These are phyloP conservation scores for Halcyon chelicuti DNA, from an alignment of 2,797 vertebrate species.

Conservation along the genomic window DNA sequence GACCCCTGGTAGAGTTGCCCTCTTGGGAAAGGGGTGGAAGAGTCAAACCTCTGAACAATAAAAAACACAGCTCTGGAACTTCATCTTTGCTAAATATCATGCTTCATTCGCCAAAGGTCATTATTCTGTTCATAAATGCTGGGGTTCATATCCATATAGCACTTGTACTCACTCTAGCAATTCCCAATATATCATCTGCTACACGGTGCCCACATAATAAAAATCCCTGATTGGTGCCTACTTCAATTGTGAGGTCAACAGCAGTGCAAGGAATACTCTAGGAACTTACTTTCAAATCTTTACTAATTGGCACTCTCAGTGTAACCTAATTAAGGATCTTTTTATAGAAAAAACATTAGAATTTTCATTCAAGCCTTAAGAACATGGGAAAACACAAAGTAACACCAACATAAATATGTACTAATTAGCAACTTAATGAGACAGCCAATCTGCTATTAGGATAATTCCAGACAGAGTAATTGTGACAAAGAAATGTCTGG, in stretches of 20 bases:
- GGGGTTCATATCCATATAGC: background rate
- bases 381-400: background rate
- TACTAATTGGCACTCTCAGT: background rate
- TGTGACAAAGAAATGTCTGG: background rate
- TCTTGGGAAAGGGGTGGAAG: accelerated
- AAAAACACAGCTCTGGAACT: background rate
- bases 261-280: background rate
- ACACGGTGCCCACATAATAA: background rate
- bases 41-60: background rate
- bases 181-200: background rate
- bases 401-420: background rate
- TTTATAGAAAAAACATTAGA: background rate
- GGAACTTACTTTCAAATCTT: background rate
- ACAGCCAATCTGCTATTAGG: background rate
- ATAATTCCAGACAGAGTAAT: background rate
- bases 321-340: background rate
- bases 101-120: accelerated
- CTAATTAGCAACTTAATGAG: constrained; percentile 29
- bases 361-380: constrained; percentile 16
- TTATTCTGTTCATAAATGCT: background rate
- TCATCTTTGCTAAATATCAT: background rate
- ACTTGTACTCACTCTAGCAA: background rate
- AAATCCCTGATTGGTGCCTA: background rate
- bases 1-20: background rate
- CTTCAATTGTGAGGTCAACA: background rate